phyloP scores from a whole-genome alignment of 2,113 vertebrate species.

The Potamarius usumacintae region DNA sequence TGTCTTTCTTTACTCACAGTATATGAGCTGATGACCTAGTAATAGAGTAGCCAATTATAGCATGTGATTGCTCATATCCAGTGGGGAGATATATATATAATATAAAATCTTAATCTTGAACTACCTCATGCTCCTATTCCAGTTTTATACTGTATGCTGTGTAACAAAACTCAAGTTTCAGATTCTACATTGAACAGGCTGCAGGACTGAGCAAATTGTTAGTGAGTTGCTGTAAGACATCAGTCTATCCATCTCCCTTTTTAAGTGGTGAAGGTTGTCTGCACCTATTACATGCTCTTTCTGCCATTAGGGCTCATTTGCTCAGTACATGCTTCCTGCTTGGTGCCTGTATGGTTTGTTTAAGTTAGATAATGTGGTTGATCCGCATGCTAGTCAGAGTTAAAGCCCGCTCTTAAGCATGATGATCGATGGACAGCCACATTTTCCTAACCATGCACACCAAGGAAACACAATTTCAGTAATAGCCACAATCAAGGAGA shows the following conservation, averaged over 20 bases:
- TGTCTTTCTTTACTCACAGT: background rate
- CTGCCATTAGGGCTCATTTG: conserved; percentile 61
- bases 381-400: conserved; percentile 54
- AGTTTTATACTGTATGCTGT: background rate
- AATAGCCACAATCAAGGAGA: conserved; percentile 61
- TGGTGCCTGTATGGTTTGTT: conserved; percentile 61
- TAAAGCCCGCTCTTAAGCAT: conserved; percentile 52
- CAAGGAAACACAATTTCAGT: conserved; percentile 60
- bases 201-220: background rate
- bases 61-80: too few relatives aligned
- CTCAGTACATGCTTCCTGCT: conserved; percentile 39
- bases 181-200: background rate
- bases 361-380: conserved; percentile 65
- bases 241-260: conserved; percentile 27
- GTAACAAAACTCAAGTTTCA: background rate
- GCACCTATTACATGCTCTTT: conserved; percentile 60
- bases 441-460: conserved; percentile 56
- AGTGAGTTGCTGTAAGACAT: conserved; percentile 6
- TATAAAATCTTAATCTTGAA: background rate
- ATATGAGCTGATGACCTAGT: background rate
- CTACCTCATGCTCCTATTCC: background rate
- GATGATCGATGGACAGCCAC: conserved; percentile 66
- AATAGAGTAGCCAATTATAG: too few relatives aligned
- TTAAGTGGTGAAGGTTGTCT: conserved; percentile 50
- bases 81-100: too few relatives aligned